These are phyloP conservation scores for Linnaemya tessellans DNA, from an alignment of 2,888 invertebrate species.

Conservation along the genomic window DNA sequence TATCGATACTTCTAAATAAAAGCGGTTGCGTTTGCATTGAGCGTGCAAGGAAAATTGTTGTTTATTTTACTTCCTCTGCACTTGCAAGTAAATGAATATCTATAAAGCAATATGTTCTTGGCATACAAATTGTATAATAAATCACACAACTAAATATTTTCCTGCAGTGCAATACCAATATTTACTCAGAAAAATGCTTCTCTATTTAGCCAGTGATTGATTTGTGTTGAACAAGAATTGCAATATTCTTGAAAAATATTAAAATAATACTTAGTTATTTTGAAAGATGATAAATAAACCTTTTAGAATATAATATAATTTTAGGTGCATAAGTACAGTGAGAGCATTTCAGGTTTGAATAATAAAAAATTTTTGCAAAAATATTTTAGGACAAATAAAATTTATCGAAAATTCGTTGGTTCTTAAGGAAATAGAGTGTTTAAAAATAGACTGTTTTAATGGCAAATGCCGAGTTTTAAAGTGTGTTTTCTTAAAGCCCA, in stretches of 20 bases:
- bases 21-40: not conserved
- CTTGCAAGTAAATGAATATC: constrained; percentile 22
- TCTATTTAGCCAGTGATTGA: constrained; percentile 48
- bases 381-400: too few relatives aligned
- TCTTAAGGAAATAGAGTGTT: too few relatives aligned
- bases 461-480: too few relatives aligned
- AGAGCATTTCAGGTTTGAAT: too few relatives aligned
- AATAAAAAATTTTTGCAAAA: too few relatives aligned
- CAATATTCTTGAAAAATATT: not conserved
- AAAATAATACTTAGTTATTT: not conserved
- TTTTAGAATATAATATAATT: not conserved
- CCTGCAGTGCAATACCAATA: constrained; percentile 18
- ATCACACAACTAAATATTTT: constrained; percentile 46
- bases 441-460: too few relatives aligned
- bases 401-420: too few relatives aligned
- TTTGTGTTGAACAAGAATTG: not conserved
- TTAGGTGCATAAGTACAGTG: not conserved
- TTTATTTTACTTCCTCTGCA: constrained; percentile 39
- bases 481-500: too few relatives aligned
- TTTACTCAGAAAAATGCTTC: constrained; percentile 31
- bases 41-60: constrained; percentile 22
- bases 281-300: not conserved
- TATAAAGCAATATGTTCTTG: constrained; percentile 29
- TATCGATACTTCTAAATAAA: constrained; percentile 32
- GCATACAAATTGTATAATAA: constrained; percentile 52